Conservation (phyloP, 1,140 invertebrate genomes). For the Brachionus angularis region DNA sequence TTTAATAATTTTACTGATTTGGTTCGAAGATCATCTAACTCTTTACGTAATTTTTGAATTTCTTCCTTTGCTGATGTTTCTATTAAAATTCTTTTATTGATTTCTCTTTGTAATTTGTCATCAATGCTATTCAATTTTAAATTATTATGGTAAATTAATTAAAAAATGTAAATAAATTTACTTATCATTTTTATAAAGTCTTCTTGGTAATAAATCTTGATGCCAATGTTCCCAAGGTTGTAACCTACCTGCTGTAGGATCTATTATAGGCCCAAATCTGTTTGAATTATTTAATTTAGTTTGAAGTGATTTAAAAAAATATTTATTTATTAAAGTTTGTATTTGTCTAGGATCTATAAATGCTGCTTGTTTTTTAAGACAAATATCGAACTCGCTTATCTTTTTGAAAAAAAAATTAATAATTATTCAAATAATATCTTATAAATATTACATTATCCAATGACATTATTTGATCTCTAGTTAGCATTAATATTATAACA, state of each 20-base stretch:
- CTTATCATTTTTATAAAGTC: not conserved
- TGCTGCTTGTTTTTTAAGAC: slow-evolving; percentile 1
- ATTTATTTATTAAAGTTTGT: slow-evolving; percentile 27
- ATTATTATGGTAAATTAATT: not conserved
- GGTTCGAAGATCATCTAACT: slow-evolving; percentile 8
- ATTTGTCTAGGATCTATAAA: slow-evolving; percentile 39
- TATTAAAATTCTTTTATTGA: not conserved
- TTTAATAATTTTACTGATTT: slow-evolving; percentile 18
- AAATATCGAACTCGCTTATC: not conserved
- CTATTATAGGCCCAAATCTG: slow-evolving; percentile 37
- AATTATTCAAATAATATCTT: not conserved
- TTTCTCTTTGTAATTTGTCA: slow-evolving; percentile 6
- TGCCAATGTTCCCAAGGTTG: slow-evolving; percentile 43
- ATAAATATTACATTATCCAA: not conserved
- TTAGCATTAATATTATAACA: slow-evolving; percentile 25
- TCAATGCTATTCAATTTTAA: slow-evolving; percentile 6
- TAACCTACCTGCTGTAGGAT: slow-evolving; percentile 39
- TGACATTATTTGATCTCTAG: slow-evolving; percentile 16
- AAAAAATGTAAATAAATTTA: not conserved
- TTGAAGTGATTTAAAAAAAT: slow-evolving; percentile 29
- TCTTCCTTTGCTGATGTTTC: slow-evolving; percentile 19
- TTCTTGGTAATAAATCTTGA: slow-evolving; percentile 25
- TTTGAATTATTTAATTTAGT: not conserved
- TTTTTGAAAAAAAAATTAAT: too few species aligned
- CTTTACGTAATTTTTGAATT: slow-evolving; percentile 7